Evolutionary conservation across 2,113 vertebrate genomes (phyloP), one percentile per base, ranked within the genome.

Genomic region (Sander vitreus): DNA sequence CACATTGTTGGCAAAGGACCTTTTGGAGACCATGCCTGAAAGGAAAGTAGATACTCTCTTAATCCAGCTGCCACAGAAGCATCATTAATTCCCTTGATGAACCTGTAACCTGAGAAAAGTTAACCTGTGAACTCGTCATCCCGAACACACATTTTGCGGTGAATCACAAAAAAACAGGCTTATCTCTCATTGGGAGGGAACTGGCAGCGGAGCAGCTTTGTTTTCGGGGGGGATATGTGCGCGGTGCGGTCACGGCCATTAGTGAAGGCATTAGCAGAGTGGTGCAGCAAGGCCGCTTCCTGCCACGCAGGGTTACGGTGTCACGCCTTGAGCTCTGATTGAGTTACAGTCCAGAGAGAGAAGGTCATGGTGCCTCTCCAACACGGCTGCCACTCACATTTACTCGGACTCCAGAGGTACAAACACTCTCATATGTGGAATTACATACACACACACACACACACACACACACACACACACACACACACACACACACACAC

Each of bases 281-380:
- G 85, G 76, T 78, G 88, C 85, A 93, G 92, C 93, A 88, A 69
- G 89, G 91, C 89, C 85, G 88, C 81, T 94, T 91, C 36, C 64
- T 53, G 91, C 95, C 88, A 88, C 71, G 78, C 86, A 33, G 33
- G 91, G 94, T 95, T 96, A 96, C 88, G 21, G 90, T 95, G 95
- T 95, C 94, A 94, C 92, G 93, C 92, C 93, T 95, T 77, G 16
- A 94, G 94, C 93, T 63, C 0, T 93, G 95, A 96, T 96, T 95
- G 94, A 94, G 95, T 97, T 96, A 96, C 96, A 95, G 92, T 91
- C 92, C 94, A 87, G 94, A 93, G 95, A 91, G 93, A 93, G 94
- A 91, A 95, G 95, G 93, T 96, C 94, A 93, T 86, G 76, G 88
- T 83, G 89, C 79, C 90, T 85, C 93, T 69, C 64, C 87, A 81